phyloP scores from a whole-genome alignment of 1,140 invertebrate species.

The Schlechtendalia chinensis region DNA sequence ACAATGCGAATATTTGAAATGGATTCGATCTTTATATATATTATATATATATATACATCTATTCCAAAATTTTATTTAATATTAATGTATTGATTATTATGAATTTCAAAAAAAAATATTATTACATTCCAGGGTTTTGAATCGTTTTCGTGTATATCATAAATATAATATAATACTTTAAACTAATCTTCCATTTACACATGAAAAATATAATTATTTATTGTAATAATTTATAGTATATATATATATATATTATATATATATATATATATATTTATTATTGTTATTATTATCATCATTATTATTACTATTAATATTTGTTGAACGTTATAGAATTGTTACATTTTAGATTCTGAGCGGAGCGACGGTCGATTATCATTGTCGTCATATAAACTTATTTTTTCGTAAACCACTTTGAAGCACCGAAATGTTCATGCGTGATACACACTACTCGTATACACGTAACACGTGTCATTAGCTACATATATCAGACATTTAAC shows the following conservation, averaged over 20 bases:
- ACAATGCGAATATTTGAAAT: neutral
- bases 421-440: too few relatives aligned
- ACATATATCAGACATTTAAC: too few relatives aligned
- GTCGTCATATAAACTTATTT: too few relatives aligned
- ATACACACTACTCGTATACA: too few relatives aligned
- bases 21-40: neutral
- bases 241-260: neutral
- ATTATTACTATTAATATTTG: slow-evolving; percentile 1
- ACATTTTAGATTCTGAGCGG: too few relatives aligned
- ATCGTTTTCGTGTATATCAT: slow-evolving; percentile 3
- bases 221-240: too few relatives aligned
- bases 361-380: too few relatives aligned
- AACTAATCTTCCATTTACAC: neutral
- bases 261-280: neutral
- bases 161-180: slow-evolving; percentile 13
- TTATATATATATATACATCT: too few relatives aligned
- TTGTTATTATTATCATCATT: neutral
- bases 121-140: slow-evolving; percentile 16
- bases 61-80: too few relatives aligned
- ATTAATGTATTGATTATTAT: too few relatives aligned
- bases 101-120: neutral
- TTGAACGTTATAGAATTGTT: neutral
- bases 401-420: too few relatives aligned
- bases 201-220: neutral
- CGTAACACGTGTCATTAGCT: too few relatives aligned